These are phyloP conservation scores for Pentalonia nigronervosa DNA, from an alignment of 1,140 invertebrate genomes.

Conservation along the genomic window DNA sequence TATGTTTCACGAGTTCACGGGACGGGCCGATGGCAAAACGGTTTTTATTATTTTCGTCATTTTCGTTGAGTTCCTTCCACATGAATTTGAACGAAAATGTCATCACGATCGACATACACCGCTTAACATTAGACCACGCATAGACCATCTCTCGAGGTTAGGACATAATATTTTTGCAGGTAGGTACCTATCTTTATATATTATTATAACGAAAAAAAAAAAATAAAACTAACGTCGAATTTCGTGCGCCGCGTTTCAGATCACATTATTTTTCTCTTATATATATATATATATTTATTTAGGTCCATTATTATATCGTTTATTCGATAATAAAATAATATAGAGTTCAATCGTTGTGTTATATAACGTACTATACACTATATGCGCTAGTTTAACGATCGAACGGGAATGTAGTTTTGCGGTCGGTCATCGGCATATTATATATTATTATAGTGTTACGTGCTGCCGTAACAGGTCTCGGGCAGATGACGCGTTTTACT, in stretches of 20 bases:
- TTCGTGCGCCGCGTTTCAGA: neutral
- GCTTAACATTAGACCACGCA: neutral
- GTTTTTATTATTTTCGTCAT: neutral
- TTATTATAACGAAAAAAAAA: neutral
- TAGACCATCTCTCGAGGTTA: neutral
- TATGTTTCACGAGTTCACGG: neutral
- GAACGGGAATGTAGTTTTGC: slow-evolving; percentile 5
- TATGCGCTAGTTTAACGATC: neutral
- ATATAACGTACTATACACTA: neutral
- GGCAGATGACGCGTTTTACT: neutral
- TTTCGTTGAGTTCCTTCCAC: neutral
- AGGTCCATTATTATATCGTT: neutral
- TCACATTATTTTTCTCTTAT: neutral
- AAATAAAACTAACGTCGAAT: neutral
- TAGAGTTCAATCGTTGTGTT: neutral
- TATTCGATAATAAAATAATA: neutral
- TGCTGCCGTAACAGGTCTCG: neutral
- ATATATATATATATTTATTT: too few species aligned
- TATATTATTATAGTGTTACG: neutral
- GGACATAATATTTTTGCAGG: neutral
- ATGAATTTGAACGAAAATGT: neutral
- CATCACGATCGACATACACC: neutral
- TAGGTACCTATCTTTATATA: neutral
- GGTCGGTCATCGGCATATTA: neutral
- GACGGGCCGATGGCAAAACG: neutral